Percentiles rank a stretch among this genome's conserved stretches.
These are phyloP conservation scores for Mus spretus DNA, from an alignment of 2,797 vertebrate genomes.

Conservation along the genomic window DNA sequence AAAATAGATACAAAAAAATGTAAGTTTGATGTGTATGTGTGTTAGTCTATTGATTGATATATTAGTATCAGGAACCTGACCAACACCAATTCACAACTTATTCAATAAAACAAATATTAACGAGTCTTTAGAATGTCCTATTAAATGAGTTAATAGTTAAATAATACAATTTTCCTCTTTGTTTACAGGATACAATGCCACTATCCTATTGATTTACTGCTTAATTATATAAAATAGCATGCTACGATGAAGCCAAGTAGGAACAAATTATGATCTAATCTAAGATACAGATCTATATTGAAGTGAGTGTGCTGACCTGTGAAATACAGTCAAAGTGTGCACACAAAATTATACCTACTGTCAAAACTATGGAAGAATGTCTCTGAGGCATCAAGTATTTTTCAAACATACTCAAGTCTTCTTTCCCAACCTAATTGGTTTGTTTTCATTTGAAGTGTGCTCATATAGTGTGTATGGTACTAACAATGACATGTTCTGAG, in stretches of 20 bases:
- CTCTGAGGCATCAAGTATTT: background rate
- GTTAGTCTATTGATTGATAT: background rate
- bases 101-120: constrained; percentile 36
- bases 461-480: background rate
- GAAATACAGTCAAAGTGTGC: constrained; percentile 66
- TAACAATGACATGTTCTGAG: background rate
- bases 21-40: background rate
- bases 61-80: background rate
- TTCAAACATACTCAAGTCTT: background rate
- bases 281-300: constrained; percentile 71
- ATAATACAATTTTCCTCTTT: constrained; percentile 39
- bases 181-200: constrained; percentile 62
- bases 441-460: background rate
- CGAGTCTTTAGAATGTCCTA: constrained; percentile 54
- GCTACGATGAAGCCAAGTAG: constrained; percentile 59
- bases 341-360: constrained; percentile 60
- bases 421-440: background rate
- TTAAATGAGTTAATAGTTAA: constrained; percentile 76
- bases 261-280: constrained; percentile 79
- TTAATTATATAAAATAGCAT: constrained; percentile 70
- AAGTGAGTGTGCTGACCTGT: constrained; percentile 69
- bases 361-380: constrained; percentile 43
- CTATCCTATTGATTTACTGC: constrained; percentile 73
- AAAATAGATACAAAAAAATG: background rate
- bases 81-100: background rate